Base-by-base conservation (phyloP, 2,797 vertebrate species). In the Morus bassanus region DNA sequence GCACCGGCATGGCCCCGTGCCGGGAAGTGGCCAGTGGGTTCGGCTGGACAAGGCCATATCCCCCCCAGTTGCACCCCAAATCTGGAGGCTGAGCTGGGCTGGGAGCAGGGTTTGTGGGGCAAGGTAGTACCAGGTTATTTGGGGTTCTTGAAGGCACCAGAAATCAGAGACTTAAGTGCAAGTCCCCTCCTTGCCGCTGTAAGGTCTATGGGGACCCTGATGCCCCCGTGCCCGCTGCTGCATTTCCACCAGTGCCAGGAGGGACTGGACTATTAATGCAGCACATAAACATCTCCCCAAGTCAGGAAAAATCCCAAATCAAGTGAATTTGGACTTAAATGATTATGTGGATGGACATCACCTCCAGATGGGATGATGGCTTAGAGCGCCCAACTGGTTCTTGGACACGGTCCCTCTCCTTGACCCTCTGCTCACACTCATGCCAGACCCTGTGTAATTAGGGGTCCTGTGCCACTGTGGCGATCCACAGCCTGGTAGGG, bases 391-490 rank as follows among this genome's bases (percentile, higher is more conserved):
- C 2, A 0, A 0, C 1, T 57, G 11, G 24, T 64, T 89, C 53
- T 50, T 31, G 19, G 18, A 70, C 2, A 1, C 0, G 0, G 10
- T 80, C 37, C 31, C 5, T 74, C 10, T 84, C 33, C 45, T 28
- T 2, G 0, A 11, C 21, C 23, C 4, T 53, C 14, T 72, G 12
- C 33, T 83, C 83, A 57, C 10, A 8, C 8, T 74, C 0, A 0
- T 39, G 27, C 4, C 37, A 23, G n/a, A 35, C 18, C 17, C 7
- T 9, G 1, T 1, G 0, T 35, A 82, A 59, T 37, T 31, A 31
- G 15, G 28, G 11, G 7, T 82, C 25, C 53, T 77, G 28, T 64
- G 25, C n/a, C 68, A 27, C 18, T 56, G 24, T 0, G 9, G 28
- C 27, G 12, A 8, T 41, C 41, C 31, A 13, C 23, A 53, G 43